Evolutionary conservation across 1,140 invertebrate genomes (phyloP).

Genomic region (Gonioctena quinquepunctata): DNA sequence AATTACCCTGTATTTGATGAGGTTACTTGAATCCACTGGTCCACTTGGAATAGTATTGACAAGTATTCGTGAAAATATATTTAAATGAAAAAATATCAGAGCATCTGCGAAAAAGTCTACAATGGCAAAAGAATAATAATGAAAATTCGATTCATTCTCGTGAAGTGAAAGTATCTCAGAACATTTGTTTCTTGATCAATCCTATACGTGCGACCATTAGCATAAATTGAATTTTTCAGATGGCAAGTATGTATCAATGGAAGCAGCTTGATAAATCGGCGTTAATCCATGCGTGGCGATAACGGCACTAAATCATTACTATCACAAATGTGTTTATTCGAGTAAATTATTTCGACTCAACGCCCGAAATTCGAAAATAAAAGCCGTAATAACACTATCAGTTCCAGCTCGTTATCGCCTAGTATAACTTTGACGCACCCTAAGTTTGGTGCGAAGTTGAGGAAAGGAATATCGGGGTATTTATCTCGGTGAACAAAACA

Average conservation of each 20-base stretch:
- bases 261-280: slow-evolving; percentile 9
- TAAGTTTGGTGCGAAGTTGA: neutral
- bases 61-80: too few relatives aligned
- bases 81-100: too few relatives aligned
- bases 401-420: slow-evolving; percentile 20
- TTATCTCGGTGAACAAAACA: neutral
- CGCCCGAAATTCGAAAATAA: slow-evolving; percentile 20
- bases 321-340: slow-evolving; percentile 13
- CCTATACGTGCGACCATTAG: neutral
- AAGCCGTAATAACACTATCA: slow-evolving; percentile 25
- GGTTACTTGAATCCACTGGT: too few relatives aligned
- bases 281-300: neutral
- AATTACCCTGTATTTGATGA: too few relatives aligned
- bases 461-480: neutral
- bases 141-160: too few relatives aligned
- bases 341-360: slow-evolving; percentile 13
- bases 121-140: too few relatives aligned
- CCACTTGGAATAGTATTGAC: too few relatives aligned
- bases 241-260: neutral
- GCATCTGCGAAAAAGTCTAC: too few relatives aligned
- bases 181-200: neutral
- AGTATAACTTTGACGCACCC: slow-evolving; percentile 6
- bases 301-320: slow-evolving; percentile 19
- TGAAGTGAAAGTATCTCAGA: too few relatives aligned
- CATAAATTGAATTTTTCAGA: neutral